These are phyloP conservation scores for Alouatta palliata DNA, from an alignment of 2,113 vertebrate genomes.

Conservation along the genomic window DNA sequence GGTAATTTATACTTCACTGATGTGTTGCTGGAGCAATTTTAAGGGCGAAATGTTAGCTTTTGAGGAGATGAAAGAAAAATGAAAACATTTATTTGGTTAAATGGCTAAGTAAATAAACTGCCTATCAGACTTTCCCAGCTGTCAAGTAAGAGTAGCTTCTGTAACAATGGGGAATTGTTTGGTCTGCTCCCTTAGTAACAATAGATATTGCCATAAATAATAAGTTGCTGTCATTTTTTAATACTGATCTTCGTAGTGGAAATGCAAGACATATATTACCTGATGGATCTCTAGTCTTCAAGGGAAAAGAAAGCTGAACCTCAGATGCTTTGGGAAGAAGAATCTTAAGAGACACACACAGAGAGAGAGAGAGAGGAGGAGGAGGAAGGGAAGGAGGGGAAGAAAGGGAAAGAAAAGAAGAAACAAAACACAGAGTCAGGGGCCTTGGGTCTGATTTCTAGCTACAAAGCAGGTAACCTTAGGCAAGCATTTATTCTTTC, in stretches of 20 bases:
- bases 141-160: slow-evolving; percentile 66
- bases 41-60: slow-evolving; percentile 69
- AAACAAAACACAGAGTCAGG: not conserved
- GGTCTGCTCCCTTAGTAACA: slow-evolving; percentile 55
- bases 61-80: slow-evolving; percentile 71
- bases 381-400: too few relatives aligned
- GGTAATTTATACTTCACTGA: slow-evolving; percentile 71
- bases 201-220: slow-evolving; percentile 57
- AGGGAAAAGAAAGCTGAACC: slow-evolving; percentile 21
- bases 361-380: not conserved
- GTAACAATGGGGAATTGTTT: slow-evolving; percentile 63
- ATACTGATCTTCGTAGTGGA: slow-evolving; percentile 41
- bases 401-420: not conserved
- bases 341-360: not conserved
- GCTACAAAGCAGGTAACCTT: not conserved
- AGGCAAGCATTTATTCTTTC: not conserved
- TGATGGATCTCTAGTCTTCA: slow-evolving; percentile 46
- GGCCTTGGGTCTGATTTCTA: not conserved
- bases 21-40: slow-evolving; percentile 73
- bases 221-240: slow-evolving; percentile 56
- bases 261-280: slow-evolving; percentile 44
- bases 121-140: slow-evolving; percentile 68
- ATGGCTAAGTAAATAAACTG: slow-evolving; percentile 65
- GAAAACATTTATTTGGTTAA: slow-evolving; percentile 69
- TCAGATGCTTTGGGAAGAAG: not conserved